phyloP scores from a whole-genome alignment of 2,888 invertebrate genomes.

The Myopa tessellatipennis region DNA sequence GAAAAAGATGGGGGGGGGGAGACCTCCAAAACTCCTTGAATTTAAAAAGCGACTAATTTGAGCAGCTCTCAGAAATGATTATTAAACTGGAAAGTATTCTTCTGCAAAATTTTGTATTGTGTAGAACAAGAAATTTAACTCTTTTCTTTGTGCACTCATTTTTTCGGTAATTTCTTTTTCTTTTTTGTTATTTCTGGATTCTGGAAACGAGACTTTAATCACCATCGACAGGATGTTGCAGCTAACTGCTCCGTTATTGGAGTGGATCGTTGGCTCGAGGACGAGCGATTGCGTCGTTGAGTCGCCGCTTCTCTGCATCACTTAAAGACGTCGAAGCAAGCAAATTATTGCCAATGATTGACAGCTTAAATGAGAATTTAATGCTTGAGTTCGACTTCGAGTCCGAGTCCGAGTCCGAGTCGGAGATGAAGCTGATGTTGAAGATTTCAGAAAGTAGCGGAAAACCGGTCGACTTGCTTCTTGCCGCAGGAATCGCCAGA shows the following conservation, averaged over 20 bases:
- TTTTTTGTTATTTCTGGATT: not conserved
- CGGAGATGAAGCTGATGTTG: not conserved
- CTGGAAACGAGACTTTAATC: slow-evolving; percentile 24
- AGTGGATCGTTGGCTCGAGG: slow-evolving; percentile 18
- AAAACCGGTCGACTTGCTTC: too few species aligned
- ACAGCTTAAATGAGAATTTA: slow-evolving; percentile 67
- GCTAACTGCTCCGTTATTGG: not conserved
- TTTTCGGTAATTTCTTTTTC: not conserved
- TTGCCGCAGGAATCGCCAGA: too few species aligned
- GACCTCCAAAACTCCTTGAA: too few species aligned
- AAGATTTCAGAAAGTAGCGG: not conserved
- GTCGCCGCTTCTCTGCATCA: not conserved
- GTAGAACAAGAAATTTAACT: not conserved
- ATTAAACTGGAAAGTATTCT: too few species aligned
- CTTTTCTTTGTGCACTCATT: not conserved
- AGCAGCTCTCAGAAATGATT: too few species aligned
- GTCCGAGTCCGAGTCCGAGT: slow-evolving; percentile 8
- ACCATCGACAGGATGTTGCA: slow-evolving; percentile 31
- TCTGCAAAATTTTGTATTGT: not conserved
- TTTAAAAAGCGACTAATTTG: too few species aligned
- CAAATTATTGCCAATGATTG: slow-evolving; percentile 65
- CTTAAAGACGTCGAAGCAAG: slow-evolving; percentile 14
- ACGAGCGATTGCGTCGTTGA: not conserved
- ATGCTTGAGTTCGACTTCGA: slow-evolving; percentile 50
- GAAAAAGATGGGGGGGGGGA: too few species aligned